phyloP scores from a whole-genome alignment of 2,113 vertebrate species.

The Bubalus kerabau region DNA sequence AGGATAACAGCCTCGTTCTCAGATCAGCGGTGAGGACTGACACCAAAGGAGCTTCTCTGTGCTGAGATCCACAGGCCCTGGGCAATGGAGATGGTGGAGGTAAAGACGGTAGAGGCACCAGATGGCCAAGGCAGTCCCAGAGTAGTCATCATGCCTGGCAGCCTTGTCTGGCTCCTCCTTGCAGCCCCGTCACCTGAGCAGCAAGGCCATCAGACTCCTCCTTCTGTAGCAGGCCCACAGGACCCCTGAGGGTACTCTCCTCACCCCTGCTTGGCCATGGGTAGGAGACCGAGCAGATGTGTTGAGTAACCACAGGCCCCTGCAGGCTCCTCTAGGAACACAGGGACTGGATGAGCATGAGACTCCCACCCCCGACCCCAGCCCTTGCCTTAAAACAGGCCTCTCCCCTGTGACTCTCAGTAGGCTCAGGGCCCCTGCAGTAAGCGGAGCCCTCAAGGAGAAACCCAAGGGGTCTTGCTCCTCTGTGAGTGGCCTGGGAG shows the following conservation, averaged over 20 bases:
- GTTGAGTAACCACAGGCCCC: background rate
- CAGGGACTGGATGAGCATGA: background rate
- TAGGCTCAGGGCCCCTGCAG: background rate
- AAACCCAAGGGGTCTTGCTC: background rate
- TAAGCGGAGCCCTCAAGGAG: background rate
- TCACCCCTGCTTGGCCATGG: background rate
- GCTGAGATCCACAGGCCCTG: background rate
- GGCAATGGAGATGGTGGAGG: background rate
- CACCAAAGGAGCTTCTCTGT: too few species aligned
- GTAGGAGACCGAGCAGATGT: background rate
- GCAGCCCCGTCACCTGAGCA: background rate
- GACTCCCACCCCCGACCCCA: background rate
- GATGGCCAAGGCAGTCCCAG: background rate
- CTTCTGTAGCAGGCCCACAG: too few species aligned
- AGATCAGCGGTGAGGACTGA: background rate
- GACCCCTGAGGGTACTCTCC: background rate
- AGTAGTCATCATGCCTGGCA: background rate
- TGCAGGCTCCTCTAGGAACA: background rate
- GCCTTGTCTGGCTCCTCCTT: background rate
- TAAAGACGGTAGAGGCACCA: background rate
- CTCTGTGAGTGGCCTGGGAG: background rate
- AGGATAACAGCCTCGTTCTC: background rate
- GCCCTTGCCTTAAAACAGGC: background rate
- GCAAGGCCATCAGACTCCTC: background rate
- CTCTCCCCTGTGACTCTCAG: background rate